Percentiles rank a stretch among this genome's conserved stretches.
Conservation (phyloP, 2,113 vertebrate species). For the Cyanistes caeruleus region DNA sequence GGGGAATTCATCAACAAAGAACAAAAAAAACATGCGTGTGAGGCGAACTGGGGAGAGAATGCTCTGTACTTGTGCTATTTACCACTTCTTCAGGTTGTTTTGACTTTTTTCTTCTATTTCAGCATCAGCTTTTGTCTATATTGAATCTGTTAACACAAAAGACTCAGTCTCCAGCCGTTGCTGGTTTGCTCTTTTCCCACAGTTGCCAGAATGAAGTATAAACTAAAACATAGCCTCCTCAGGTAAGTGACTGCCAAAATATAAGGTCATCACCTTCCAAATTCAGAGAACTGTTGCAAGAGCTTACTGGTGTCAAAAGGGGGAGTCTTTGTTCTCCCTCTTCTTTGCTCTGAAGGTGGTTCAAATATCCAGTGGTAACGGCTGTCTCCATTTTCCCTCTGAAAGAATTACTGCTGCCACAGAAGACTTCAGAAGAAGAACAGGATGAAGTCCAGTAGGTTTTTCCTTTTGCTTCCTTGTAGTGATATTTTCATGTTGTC, state of each 20-base stretch:
- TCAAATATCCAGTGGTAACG: neutral
- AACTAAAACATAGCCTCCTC: neutral
- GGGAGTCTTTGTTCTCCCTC: slow-evolving; percentile 56
- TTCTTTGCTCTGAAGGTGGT: neutral
- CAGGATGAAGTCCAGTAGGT: neutral
- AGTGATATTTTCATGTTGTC: neutral
- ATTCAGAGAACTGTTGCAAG: neutral
- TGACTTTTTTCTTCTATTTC: neutral
- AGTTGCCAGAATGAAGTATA: neutral
- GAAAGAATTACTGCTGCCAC: neutral
- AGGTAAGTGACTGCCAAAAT: neutral
- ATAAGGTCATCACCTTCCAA: neutral
- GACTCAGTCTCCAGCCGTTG: neutral
- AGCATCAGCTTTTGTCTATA: neutral
- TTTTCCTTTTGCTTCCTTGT: neutral
- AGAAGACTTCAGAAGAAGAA: neutral
- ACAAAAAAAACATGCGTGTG: neutral
- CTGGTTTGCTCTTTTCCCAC: neutral
- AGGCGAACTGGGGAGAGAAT: neutral
- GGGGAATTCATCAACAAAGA: neutral
- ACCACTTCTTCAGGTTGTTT: neutral
- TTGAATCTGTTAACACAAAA: neutral
- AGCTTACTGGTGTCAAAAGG: slow-evolving; percentile 45
- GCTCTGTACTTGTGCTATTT: neutral
- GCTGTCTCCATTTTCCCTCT: neutral